A percentile compares a stretch with the other conserved stretches of the same genome.
These are phyloP conservation scores for Python bivittatus DNA, from an alignment of 2,113 vertebrate genomes.

Conservation along the genomic window DNA sequence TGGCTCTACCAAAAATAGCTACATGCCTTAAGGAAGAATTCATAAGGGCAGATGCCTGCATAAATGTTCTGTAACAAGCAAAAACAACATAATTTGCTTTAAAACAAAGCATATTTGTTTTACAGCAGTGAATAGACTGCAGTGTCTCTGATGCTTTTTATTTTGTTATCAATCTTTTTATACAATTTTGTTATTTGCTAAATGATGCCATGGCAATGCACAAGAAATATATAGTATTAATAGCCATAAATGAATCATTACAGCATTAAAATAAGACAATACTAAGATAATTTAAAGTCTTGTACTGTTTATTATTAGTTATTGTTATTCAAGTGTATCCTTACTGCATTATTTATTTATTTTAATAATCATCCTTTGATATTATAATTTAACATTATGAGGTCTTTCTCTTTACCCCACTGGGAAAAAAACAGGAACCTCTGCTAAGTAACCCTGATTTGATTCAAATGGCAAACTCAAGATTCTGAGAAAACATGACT, in stretches of 20 bases:
- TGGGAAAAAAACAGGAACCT: not conserved
- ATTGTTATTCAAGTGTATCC: not conserved
- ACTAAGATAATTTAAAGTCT: not conserved
- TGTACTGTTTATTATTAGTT: not conserved
- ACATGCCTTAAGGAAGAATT: not conserved
- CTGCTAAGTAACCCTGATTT: not conserved
- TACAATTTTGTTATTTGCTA: not conserved
- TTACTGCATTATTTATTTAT: not conserved
- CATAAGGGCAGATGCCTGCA: not conserved
- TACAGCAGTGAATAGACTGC: not conserved
- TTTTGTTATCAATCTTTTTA: not conserved
- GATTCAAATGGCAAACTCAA: not conserved
- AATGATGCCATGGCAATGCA: not conserved
- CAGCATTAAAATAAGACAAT: not conserved
- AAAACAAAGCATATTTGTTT: not conserved
- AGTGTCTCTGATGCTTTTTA: not conserved
- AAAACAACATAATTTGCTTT: not conserved
- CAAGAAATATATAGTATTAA: not conserved
- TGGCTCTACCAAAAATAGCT: not conserved
- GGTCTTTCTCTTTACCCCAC: not conserved
- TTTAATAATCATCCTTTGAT: not conserved
- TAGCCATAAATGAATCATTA: not conserved
- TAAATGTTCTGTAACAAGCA: not conserved
- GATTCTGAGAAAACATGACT: not conserved
- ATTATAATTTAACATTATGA: not conserved